These are phyloP conservation scores for Macrophya alboannulata DNA, from an alignment of 2,888 invertebrate genomes.

Conservation along the genomic window DNA sequence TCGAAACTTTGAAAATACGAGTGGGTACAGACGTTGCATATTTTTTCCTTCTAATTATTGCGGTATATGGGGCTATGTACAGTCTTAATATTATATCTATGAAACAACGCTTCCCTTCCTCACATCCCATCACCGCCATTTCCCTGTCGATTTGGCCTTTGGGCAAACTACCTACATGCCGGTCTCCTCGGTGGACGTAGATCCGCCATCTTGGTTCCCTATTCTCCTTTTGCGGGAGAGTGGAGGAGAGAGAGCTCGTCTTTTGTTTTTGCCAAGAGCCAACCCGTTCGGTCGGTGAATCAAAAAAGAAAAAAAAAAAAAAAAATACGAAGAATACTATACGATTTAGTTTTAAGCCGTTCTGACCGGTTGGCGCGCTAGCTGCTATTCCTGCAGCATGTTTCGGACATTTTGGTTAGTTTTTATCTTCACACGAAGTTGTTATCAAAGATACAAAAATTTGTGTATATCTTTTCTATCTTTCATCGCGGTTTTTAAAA, in stretches of 20 bases:
- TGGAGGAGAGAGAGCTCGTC: conserved; percentile 34
- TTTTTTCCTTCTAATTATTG: too few relatives aligned
- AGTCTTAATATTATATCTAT: background rate
- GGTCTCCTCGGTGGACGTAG: background rate
- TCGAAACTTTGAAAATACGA: too few relatives aligned
- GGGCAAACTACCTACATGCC: conserved; percentile 1
- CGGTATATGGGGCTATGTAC: too few relatives aligned
- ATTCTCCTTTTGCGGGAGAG: conserved; percentile 50
- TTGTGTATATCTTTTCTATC: too few relatives aligned
- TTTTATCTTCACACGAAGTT: background rate
- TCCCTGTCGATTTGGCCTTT: conserved; percentile 20
- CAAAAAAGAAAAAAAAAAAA: background rate
- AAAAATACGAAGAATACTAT: conserved; percentile 1
- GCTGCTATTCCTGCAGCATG: background rate
- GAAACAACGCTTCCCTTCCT: background rate
- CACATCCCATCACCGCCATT: too few relatives aligned
- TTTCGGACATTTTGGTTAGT: background rate
- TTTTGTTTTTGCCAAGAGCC: conserved; percentile 54
- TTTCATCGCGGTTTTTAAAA: too few relatives aligned
- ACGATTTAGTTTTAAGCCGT: conserved; percentile 11
- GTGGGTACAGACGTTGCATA: too few relatives aligned
- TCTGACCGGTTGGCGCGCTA: background rate
- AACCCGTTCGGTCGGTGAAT: conserved; percentile 45
- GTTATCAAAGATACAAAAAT: too few relatives aligned
- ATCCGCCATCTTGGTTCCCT: conserved; percentile 46